A percentile compares a stretch with the other conserved stretches of the same genome.
These are phyloP conservation scores for Plebejus melissa DNA, from an alignment of 2,888 invertebrate species.

Conservation along the genomic window DNA sequence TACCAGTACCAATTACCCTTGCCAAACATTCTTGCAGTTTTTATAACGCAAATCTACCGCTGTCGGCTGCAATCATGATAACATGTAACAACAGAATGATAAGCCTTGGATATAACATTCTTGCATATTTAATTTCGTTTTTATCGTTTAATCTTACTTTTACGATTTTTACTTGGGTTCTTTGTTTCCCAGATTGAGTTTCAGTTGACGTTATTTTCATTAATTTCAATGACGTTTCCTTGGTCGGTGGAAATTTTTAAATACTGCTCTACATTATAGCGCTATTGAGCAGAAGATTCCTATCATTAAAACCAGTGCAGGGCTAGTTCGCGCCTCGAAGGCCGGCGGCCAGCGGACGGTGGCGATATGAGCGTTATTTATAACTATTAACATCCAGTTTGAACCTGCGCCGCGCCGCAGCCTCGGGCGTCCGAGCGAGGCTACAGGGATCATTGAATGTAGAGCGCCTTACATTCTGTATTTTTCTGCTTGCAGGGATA, in stretches of 20 bases:
- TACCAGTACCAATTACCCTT: background rate
- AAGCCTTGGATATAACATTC: background rate
- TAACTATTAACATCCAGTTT: constrained; percentile 15
- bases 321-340: constrained; percentile 6
- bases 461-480: background rate
- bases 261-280: background rate
- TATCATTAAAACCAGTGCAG: background rate
- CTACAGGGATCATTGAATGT: background rate
- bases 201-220: background rate
- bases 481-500: background rate
- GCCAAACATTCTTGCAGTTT: background rate
- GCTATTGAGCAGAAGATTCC: background rate
- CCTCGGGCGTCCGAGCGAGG: constrained; percentile 1
- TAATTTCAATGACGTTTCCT: background rate
- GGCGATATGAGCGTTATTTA: constrained; percentile 1
- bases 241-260: background rate
- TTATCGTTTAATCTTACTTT: background rate
- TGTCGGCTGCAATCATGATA: background rate
- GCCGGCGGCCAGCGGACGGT: background rate
- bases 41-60: background rate
- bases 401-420: background rate
- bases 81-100: background rate
- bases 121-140: background rate
- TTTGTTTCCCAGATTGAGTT: background rate
- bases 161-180: background rate